phyloP scores from a whole-genome alignment of 2,797 vertebrate genomes.

The Acanthopagrus latus region DNA sequence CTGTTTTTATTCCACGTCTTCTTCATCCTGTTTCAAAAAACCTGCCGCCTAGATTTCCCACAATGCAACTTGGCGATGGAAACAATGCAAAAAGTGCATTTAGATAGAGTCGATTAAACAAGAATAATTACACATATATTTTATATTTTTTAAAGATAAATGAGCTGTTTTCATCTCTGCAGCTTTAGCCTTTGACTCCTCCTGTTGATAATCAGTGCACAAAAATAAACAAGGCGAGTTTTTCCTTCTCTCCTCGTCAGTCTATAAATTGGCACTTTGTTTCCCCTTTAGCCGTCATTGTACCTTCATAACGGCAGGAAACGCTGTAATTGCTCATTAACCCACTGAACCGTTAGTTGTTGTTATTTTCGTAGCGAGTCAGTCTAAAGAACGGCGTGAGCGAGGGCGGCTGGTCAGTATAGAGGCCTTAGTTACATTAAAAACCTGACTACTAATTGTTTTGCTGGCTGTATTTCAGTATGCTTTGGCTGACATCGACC shows the following conservation, averaged over 20 bases:
- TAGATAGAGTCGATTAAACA: not conserved
- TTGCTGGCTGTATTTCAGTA: constrained; percentile 62
- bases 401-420: not conserved
- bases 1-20: no score
- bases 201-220: constrained; percentile 7
- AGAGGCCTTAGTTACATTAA: constrained; percentile 57
- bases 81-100: not conserved
- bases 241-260: not conserved
- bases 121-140: not conserved
- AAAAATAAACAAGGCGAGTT: not conserved
- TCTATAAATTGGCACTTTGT: not conserved
- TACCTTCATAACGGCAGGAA: not conserved
- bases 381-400: not conserved
- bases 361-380: constrained; percentile 13
- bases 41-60: no score
- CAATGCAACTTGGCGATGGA: no score
- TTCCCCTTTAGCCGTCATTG: not conserved
- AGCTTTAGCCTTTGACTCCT: constrained; percentile 3
- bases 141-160: constrained; percentile 2
- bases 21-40: no score
- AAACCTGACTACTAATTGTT: constrained; percentile 56
- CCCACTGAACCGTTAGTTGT: constrained; percentile 11
- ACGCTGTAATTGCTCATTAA: constrained; percentile 4
- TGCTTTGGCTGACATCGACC: constrained; percentile 65
- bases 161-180: constrained; percentile 13